Evolutionary conservation across 2,113 vertebrate species (phyloP).

Genomic region (Cyanoderma ruficeps): DNA sequence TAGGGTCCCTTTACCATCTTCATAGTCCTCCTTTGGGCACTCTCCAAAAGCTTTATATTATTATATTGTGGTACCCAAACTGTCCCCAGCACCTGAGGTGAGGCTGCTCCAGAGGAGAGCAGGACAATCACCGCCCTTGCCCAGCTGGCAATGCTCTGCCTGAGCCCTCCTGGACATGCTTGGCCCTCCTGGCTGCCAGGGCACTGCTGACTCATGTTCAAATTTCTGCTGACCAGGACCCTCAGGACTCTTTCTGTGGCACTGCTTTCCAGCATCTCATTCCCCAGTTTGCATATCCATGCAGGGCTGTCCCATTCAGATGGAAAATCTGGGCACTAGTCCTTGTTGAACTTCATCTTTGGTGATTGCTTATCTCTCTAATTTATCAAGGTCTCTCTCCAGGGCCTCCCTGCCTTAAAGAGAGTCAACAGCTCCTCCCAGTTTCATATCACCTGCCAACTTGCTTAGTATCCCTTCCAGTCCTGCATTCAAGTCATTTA

Average conservation of each 20-base stretch:
- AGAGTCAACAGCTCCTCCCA: background rate
- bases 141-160: fast-evolving
- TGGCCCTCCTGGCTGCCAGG: background rate
- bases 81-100: fast-evolving
- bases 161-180: fast-evolving
- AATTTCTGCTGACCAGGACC: fast-evolving
- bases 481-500: background rate
- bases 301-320: no score
- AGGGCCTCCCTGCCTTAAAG: background rate
- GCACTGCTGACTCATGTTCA: fast-evolving
- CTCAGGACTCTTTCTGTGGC: fast-evolving
- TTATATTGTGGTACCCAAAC: background rate
- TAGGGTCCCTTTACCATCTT: background rate
- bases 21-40: background rate
- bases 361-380: background rate
- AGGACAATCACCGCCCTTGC: background rate
- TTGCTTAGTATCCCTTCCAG: background rate
- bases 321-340: background rate
- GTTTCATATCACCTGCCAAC: background rate
- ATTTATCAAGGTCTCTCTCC: background rate
- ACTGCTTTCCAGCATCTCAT: background rate
- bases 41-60: background rate
- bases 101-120: fast-evolving
- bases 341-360: fast-evolving
- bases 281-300: background rate